Evolutionary conservation across 2,797 vertebrate genomes (phyloP).

Genomic region (Pseudochirops cupreus): DNA sequence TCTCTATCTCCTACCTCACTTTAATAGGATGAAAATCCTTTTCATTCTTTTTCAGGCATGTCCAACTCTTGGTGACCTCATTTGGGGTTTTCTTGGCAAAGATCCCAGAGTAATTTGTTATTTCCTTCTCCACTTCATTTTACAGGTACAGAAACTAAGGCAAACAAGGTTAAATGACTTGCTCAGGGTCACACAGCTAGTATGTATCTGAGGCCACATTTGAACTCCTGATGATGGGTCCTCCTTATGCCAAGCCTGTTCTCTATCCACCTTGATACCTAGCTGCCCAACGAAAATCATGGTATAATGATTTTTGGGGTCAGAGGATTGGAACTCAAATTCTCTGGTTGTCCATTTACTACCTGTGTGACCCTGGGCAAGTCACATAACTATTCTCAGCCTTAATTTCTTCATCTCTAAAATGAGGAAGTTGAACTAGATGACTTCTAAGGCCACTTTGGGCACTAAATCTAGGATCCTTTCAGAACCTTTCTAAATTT

Average conservation of each 20-base stretch:
- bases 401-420: background rate
- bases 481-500: slow-evolving; percentile 37
- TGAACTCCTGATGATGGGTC: background rate
- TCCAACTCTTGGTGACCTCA: no score
- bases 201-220: slow-evolving; percentile 36
- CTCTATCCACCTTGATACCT: background rate
- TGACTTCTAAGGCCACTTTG: background rate
- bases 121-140: background rate
- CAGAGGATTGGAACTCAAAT: background rate
- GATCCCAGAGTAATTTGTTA: no score
- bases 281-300: background rate
- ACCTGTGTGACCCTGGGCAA: background rate
- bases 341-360: background rate
- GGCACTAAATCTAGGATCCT: slow-evolving; percentile 5
- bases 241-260: background rate
- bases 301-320: background rate
- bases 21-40: background rate
- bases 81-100: no score
- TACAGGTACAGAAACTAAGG: slow-evolving; percentile 2
- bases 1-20: background rate
- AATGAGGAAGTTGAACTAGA: background rate
- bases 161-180: slow-evolving; percentile 34
- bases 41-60: background rate
- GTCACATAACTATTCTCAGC: background rate
- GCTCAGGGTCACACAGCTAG: background rate